Evolutionary conservation across 2,113 vertebrate genomes (phyloP).

Genomic region (Ceyx margarethae): DNA sequence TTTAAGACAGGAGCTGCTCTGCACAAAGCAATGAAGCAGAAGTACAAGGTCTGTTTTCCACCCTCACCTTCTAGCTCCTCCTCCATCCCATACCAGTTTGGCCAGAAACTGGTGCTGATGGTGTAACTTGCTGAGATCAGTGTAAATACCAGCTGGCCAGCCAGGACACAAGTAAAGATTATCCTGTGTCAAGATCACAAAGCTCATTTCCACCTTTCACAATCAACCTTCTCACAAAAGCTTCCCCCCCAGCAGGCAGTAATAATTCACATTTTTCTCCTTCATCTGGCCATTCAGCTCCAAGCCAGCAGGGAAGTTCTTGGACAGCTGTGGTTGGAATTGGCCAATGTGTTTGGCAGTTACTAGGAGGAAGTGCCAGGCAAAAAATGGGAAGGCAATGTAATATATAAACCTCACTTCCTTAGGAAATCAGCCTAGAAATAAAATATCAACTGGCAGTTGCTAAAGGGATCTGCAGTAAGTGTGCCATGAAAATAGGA

Average conservation of each 20-base stretch:
- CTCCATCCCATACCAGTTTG: slow-evolving; percentile 28
- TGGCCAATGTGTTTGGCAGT: background rate
- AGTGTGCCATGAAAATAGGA: background rate
- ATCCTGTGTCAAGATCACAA: background rate
- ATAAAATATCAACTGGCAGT: background rate
- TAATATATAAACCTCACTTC: background rate
- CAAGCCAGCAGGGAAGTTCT: background rate
- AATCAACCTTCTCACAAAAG: background rate
- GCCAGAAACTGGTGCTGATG: background rate
- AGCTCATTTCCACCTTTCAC: background rate
- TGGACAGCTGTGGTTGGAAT: background rate
- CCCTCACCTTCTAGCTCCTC: background rate
- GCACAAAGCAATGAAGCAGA: background rate
- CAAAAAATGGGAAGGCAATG: background rate
- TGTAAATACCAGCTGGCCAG: background rate
- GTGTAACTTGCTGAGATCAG: background rate
- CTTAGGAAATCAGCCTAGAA: background rate
- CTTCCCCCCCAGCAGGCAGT: background rate
- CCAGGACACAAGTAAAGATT: background rate
- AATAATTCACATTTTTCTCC: background rate
- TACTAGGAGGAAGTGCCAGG: background rate
- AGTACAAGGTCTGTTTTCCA: background rate
- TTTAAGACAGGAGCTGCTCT: background rate
- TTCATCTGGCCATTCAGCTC: background rate
- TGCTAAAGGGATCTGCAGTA: background rate